These are phyloP conservation scores for Ophiodon elongatus DNA, from an alignment of 2,113 vertebrate species.

Conservation along the genomic window DNA sequence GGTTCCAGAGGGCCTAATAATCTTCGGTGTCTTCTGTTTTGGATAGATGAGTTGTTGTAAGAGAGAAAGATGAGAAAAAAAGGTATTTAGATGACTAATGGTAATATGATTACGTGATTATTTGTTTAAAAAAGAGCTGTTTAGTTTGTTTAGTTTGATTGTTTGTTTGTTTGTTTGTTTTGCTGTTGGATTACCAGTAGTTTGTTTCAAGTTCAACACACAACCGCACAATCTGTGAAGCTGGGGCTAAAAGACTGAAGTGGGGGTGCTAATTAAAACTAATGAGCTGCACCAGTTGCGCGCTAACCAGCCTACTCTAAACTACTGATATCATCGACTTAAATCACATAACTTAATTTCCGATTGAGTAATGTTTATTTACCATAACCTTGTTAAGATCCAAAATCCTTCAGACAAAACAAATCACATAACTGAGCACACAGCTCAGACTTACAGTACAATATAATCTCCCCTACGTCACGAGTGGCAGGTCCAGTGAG, in stretches of 20 bases:
- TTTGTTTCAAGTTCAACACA: neutral
- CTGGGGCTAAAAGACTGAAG: neutral
- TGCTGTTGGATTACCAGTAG: neutral
- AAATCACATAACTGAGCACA: neutral
- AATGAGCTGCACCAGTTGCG: conserved; percentile 8
- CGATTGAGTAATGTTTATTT: neutral
- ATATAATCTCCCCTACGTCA: neutral
- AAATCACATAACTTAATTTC: neutral
- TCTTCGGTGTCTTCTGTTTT: conserved; percentile 28
- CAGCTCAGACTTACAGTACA: neutral
- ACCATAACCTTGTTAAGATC: neutral
- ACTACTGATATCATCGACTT: conserved; percentile 12
- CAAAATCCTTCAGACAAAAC: neutral
- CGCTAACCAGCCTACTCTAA: neutral
- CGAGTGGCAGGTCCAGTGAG: neutral
- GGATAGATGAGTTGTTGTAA: conserved; percentile 28
- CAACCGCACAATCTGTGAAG: neutral
- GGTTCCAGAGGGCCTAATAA: conserved; percentile 42
- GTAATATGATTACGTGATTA: too few species aligned
- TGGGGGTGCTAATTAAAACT: conserved; percentile 22
- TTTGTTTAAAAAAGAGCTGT: neutral
- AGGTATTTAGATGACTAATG: neutral
- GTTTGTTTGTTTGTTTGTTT: neutral
- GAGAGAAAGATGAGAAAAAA: neutral
- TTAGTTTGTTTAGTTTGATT: neutral